These are phyloP conservation scores for Chelmon rostratus DNA, from an alignment of 2,797 vertebrate species.

Conservation along the genomic window DNA sequence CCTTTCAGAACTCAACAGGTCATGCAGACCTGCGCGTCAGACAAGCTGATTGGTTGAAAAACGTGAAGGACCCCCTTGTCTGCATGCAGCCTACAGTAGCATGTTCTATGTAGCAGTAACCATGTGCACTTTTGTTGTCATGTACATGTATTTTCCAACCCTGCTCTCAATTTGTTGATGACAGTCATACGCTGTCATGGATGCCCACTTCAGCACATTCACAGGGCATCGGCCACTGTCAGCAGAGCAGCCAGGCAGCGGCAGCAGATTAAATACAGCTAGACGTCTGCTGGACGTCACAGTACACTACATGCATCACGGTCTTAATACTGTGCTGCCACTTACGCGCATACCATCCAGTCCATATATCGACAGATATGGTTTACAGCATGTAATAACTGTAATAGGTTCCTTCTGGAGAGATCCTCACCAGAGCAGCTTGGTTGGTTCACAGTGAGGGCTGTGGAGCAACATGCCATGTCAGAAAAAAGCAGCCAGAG, in stretches of 20 bases:
- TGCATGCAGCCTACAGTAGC: neutral
- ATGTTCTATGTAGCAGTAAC: neutral
- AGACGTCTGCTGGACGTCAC: conserved; percentile 62
- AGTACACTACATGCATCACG: conserved; percentile 67
- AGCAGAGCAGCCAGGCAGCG: conserved; percentile 33
- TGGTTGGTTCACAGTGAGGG: conserved; percentile 17
- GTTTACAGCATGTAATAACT: conserved; percentile 76
- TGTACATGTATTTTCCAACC: conserved; percentile 15
- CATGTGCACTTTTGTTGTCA: neutral
- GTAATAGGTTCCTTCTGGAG: conserved; percentile 70
- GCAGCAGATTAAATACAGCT: conserved; percentile 53
- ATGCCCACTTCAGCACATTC: conserved; percentile 19
- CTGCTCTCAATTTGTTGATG: conserved; percentile 36
- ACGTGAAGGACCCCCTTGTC: neutral
- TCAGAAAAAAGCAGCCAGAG: conserved; percentile 42
- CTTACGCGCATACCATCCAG: conserved; percentile 45
- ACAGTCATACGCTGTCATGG: conserved; percentile 23
- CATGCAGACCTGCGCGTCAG: neutral
- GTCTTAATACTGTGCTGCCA: conserved; percentile 59
- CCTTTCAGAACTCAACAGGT: neutral
- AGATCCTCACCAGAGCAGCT: conserved; percentile 35
- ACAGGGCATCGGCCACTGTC: conserved; percentile 23
- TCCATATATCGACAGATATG: conserved; percentile 57
- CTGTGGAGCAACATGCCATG: conserved; percentile 17
- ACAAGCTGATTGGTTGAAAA: neutral